Evolutionary conservation across 2,797 vertebrate genomes (phyloP).

Genomic region (Acanthornis magna): DNA sequence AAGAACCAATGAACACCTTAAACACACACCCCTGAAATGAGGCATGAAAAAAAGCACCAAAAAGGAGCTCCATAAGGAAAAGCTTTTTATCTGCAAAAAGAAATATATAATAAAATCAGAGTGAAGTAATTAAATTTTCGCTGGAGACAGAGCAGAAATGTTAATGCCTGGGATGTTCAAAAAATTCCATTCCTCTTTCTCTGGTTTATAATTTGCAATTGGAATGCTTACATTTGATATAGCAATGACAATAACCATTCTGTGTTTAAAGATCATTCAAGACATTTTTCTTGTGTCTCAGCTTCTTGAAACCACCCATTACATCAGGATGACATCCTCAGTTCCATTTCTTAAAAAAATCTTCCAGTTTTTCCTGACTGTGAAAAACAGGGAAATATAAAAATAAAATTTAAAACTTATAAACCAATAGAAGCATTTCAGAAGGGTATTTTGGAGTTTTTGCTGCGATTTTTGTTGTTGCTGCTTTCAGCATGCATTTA

Average conservation of each 20-base stretch:
- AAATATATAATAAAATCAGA: not conserved
- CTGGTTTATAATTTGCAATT: not conserved
- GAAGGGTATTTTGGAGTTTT: fast-evolving
- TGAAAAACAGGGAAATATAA: not conserved
- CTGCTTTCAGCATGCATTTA: not conserved
- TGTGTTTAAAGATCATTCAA: not conserved
- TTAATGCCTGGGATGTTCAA: not conserved
- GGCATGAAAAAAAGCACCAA: not conserved
- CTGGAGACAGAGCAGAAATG: not conserved
- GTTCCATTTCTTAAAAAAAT: not conserved
- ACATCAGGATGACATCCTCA: not conserved
- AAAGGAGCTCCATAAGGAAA: not conserved
- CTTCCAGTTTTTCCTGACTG: not conserved
- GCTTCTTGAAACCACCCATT: not conserved
- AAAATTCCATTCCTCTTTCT: not conserved
- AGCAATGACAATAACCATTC: not conserved
- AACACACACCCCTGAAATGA: not conserved
- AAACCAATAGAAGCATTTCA: not conserved
- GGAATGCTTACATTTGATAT: not conserved
- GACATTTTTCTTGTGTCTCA: not conserved
- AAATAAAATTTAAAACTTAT: not conserved
- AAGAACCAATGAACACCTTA: not conserved
- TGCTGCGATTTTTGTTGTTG: too few species aligned
- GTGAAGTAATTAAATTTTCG: not conserved
- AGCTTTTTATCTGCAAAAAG: not conserved